phyloP scores from a whole-genome alignment of 2,797 vertebrate species.

The Paratrypauchen microcephalus region DNA sequence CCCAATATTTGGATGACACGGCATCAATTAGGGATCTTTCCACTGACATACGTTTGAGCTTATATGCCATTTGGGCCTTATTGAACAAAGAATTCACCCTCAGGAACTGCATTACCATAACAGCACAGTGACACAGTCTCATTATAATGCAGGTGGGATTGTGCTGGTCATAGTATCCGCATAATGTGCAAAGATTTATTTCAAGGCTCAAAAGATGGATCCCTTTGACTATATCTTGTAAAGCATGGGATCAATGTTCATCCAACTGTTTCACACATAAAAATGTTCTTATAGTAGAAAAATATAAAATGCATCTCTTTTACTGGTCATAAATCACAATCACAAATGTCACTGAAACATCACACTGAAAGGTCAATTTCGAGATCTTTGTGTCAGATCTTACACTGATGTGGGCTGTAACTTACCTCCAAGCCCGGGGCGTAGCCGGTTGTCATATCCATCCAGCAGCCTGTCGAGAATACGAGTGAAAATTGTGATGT shows the following conservation, averaged over 20 bases:
- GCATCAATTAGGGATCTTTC: conserved; percentile 61
- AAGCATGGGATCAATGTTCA: neutral
- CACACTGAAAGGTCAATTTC: neutral
- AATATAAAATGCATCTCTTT: no score
- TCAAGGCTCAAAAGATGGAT: conserved; percentile 2
- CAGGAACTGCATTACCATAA: conserved; percentile 30
- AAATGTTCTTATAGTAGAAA: no score
- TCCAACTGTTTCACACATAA: neutral
- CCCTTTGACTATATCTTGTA: neutral
- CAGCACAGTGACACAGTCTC: conserved; percentile 22
- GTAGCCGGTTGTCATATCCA: conserved; percentile 95
- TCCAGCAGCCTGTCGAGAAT: conserved; percentile 95
- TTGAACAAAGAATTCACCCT: conserved; percentile 53
- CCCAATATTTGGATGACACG: conserved; percentile 59
- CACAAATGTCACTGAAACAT: no score
- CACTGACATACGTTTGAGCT: conserved; percentile 53
- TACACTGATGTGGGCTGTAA: neutral
- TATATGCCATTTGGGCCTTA: conserved; percentile 60
- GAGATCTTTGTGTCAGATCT: neutral
- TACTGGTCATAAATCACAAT: no score
- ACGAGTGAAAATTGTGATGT: conserved; percentile 97
- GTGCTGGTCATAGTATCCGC: neutral
- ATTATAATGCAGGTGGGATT: conserved; percentile 20
- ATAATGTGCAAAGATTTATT: neutral
- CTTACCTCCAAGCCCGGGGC: conserved; percentile 95